Conservation (phyloP, 1,140 invertebrate species). For the Procambarus clarkii region DNA sequence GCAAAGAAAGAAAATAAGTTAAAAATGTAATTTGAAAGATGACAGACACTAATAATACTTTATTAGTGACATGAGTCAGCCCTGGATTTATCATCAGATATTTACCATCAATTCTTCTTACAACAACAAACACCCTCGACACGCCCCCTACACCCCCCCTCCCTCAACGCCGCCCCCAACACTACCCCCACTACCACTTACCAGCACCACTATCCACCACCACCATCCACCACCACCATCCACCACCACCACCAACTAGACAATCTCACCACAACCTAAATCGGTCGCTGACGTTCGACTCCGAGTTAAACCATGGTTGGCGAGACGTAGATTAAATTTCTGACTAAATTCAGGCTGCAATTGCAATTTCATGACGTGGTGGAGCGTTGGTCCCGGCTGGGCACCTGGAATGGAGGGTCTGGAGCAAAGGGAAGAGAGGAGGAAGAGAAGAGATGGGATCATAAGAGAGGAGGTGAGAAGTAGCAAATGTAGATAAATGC, state of each 20-base stretch:
- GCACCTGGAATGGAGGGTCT: background rate
- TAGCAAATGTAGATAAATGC: too few species aligned
- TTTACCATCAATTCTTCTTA: too few species aligned
- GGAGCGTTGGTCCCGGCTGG: background rate
- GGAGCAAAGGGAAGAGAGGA: background rate
- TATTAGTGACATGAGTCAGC: too few species aligned
- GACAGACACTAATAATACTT: too few species aligned
- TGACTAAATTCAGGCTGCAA: slow-evolving; percentile 11
- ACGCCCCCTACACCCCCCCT: too few species aligned
- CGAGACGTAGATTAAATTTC: slow-evolving; percentile 20
- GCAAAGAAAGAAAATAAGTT: too few species aligned
- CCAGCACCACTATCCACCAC: background rate
- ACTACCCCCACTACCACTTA: too few species aligned
- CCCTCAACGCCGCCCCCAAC: too few species aligned
- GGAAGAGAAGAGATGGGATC: background rate
- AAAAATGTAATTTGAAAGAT: too few species aligned
- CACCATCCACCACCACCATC: background rate
- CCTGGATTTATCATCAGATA: too few species aligned
- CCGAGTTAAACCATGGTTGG: slow-evolving; percentile 7
- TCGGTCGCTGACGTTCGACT: background rate
- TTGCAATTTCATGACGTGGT: slow-evolving; percentile 11
- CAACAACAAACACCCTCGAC: too few species aligned
- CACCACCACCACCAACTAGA: background rate
- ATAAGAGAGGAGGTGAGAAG: background rate
- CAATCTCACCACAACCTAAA: background rate